Conservation (phyloP, 2,113 vertebrate genomes). For the Notarius lentiginosus region DNA sequence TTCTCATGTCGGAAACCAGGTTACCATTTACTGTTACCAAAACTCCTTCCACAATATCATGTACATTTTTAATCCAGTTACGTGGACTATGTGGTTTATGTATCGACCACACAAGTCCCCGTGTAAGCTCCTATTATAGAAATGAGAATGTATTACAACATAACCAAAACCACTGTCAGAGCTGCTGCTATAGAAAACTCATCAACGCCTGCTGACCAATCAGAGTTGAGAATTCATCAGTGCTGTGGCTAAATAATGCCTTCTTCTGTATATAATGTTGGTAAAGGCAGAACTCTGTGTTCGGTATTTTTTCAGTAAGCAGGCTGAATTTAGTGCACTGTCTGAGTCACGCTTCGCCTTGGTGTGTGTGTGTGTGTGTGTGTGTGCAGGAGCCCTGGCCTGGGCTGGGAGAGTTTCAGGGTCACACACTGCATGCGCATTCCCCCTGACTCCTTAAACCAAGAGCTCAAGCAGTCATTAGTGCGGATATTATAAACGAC, state of each 20-base stretch:
- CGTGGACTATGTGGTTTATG: no score
- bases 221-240: no score
- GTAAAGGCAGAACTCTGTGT: not conserved
- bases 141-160: no score
- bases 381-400: constrained; percentile 46
- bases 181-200: no score
- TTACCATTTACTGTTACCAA: not conserved
- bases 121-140: no score
- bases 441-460: constrained; percentile 34
- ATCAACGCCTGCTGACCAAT: no score
- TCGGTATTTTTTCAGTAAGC: not conserved
- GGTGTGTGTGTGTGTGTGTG: no score
- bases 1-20: not conserved
- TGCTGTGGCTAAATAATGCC: not conserved
- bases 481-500: not conserved
- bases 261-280: not conserved
- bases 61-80: no score
- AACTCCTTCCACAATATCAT: not conserved
- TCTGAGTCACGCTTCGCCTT: not conserved
- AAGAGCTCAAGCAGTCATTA: constrained; percentile 13
- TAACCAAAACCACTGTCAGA: no score
- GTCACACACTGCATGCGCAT: constrained; percentile 69
- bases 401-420: constrained; percentile 59
- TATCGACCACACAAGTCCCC: no score
- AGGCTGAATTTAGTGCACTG: not conserved